Conservation (phyloP, 2,797 vertebrate species). For the Petrocephalus sullivani region DNA sequence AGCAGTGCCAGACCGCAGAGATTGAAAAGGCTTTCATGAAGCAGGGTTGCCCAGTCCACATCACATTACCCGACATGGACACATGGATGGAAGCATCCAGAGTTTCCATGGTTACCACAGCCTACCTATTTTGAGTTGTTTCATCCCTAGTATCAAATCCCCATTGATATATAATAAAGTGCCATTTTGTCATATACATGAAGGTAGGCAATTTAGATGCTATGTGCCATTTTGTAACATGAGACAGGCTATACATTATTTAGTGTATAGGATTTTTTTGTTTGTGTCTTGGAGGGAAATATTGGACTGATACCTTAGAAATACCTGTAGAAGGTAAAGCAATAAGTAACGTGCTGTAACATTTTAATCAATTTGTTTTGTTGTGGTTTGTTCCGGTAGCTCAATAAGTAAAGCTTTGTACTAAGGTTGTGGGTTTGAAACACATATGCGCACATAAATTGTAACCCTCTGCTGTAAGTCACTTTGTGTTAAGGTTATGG, state of each 20-base stretch:
- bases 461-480: neutral
- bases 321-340: neutral
- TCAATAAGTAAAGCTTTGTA: neutral
- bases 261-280: neutral
- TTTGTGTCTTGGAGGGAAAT: neutral
- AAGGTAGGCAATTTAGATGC: neutral
- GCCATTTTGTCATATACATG: neutral
- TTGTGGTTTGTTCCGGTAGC: neutral
- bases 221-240: neutral
- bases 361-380: neutral
- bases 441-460: neutral
- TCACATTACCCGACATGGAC: neutral
- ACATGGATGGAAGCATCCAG: neutral
- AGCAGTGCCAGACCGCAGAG: neutral
- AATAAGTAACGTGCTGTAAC: neutral
- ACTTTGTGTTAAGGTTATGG: neutral
- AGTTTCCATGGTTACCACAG: slow-evolving; percentile 7
- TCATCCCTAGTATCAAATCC: neutral
- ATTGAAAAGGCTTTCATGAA: neutral
- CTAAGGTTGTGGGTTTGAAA: neutral
- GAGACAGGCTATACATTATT: neutral
- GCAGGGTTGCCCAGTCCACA: neutral
- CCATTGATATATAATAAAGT: neutral
- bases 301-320: neutral
- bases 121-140: neutral